Conservation (phyloP, 2,113 vertebrate species). For the zebrafish (Danio rerio) region DNA sequence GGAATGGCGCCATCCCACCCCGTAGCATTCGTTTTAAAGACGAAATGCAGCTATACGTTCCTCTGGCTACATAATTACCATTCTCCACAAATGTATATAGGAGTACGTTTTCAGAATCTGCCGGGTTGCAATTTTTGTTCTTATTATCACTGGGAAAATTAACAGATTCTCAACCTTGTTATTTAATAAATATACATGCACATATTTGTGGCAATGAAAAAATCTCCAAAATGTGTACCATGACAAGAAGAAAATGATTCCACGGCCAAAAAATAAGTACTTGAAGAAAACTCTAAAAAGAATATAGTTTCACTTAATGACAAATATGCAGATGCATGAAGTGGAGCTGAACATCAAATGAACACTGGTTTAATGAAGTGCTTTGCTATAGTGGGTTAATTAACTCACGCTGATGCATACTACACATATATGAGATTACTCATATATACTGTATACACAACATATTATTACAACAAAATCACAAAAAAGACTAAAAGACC, state of each 20-base stretch:
- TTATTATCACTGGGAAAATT: neutral
- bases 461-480: neutral
- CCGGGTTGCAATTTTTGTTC: neutral
- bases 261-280: neutral
- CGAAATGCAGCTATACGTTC: no score
- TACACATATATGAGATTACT: neutral
- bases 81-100: no score
- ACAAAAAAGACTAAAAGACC: neutral
- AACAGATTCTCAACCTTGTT: neutral
- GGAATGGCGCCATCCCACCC: no score
- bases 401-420: neutral
- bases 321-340: neutral
- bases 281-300: no score
- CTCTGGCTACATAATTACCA: no score
- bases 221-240: neutral
- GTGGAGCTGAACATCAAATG: neutral
- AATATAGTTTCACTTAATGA: neutral
- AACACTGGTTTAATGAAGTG: neutral
- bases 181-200: no score
- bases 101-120: no score
- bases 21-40: no score
- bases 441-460: neutral
- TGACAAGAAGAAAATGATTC: neutral
- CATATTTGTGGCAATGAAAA: no score
- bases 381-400: neutral